A percentile compares a stretch with the other conserved stretches of the same genome.
Evolutionary conservation across 2,113 vertebrate genomes (phyloP).

Genomic region (Sinocyclocheilus rhinocerous): DNA sequence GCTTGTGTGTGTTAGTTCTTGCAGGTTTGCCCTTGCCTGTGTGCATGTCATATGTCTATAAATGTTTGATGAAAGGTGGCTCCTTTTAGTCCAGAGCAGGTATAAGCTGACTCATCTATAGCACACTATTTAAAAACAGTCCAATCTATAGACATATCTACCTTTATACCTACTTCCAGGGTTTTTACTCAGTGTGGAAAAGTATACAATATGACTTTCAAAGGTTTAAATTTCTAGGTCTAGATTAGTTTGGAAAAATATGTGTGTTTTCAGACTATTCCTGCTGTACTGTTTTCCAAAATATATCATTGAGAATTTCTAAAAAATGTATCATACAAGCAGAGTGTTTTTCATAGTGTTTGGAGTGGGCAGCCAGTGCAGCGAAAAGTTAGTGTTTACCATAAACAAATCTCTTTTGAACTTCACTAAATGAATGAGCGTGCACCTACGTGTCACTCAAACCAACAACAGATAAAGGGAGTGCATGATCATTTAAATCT

Average conservation of each 20-base stretch:
- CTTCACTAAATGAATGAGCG: too few relatives aligned
- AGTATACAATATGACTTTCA: neutral
- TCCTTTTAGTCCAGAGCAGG: constrained; percentile 52
- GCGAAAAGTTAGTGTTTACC: neutral
- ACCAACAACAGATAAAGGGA: neutral
- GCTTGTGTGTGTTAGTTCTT: constrained; percentile 44
- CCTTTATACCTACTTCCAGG: neutral
- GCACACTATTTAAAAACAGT: constrained; percentile 24
- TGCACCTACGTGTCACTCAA: neutral
- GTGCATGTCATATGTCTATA: constrained; percentile 51
- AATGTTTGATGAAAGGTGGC: constrained; percentile 54
- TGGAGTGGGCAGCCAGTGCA: neutral
- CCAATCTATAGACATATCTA: neutral
- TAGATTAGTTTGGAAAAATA: neutral
- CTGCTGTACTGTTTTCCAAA: neutral
- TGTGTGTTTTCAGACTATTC: neutral
- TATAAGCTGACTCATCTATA: constrained; percentile 53
- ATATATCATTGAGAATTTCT: neutral
- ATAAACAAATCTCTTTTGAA: too few relatives aligned
- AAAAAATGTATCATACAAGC: neutral
- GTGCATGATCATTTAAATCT: neutral
- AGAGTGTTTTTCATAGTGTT: neutral
- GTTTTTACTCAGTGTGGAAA: neutral
- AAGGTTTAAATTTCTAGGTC: neutral
- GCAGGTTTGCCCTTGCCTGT: constrained; percentile 40